phyloP scores from a whole-genome alignment of 2,797 vertebrate species.

The Zalophus californianus region DNA sequence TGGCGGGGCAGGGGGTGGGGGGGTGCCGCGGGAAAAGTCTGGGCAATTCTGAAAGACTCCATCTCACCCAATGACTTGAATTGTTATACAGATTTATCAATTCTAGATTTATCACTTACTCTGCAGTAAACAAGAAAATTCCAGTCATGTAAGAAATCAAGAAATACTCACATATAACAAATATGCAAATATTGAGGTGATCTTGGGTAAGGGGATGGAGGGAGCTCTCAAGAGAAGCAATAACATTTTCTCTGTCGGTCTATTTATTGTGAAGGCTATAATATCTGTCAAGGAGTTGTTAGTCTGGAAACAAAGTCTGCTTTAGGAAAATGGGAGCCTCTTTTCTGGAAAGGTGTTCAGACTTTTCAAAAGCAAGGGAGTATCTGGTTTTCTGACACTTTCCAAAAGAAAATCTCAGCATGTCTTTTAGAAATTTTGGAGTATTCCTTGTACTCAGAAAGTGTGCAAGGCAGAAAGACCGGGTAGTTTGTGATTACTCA shows the following conservation, averaged over 20 bases:
- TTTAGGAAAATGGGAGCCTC: background rate
- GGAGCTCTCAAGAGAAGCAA: background rate
- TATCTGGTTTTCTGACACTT: background rate
- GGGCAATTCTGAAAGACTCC: constrained; percentile 64
- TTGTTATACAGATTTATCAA: constrained; percentile 56
- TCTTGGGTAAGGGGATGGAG: background rate
- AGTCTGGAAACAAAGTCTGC: background rate
- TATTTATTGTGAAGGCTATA: background rate
- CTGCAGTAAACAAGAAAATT: constrained; percentile 24
- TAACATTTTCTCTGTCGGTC: background rate
- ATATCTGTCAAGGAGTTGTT: background rate
- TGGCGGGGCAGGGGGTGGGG: background rate
- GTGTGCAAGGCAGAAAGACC: background rate
- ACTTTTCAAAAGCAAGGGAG: background rate
- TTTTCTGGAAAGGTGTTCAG: constrained; percentile 4
- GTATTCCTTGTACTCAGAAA: background rate
- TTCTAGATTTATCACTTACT: constrained; percentile 14
- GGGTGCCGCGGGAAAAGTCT: background rate
- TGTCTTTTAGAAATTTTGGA: background rate
- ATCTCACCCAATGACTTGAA: constrained; percentile 3
- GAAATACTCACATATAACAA: constrained; percentile 23
- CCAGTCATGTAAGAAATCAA: background rate
- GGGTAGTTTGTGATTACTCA: background rate
- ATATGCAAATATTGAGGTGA: constrained; percentile 31
- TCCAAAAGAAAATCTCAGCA: background rate